These are phyloP conservation scores for Nibea albiflora DNA, from an alignment of 2,113 vertebrate species.

Conservation along the genomic window DNA sequence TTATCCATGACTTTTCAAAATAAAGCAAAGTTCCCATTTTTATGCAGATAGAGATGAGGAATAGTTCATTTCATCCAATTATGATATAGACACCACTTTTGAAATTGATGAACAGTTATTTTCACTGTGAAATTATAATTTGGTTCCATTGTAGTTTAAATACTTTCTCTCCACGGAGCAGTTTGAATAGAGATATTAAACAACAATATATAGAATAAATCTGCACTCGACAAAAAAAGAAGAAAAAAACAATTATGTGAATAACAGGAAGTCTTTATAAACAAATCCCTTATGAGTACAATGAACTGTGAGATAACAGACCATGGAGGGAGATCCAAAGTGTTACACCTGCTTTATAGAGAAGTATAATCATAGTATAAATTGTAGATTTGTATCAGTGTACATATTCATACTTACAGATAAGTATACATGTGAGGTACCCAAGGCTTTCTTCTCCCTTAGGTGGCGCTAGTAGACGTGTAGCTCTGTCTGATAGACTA, in stretches of 20 bases:
- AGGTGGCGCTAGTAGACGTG: too few relatives aligned
- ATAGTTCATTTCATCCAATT: too few relatives aligned
- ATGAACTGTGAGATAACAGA: not conserved
- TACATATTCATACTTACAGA: not conserved
- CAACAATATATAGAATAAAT: not conserved
- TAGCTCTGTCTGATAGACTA: not conserved
- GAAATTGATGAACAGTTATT: not conserved
- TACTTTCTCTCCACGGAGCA: not conserved
- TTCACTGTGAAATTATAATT: not conserved
- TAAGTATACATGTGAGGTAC: rapidly evolving
- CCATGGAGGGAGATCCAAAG: not conserved
- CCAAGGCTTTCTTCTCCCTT: not conserved
- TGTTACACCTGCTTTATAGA: not conserved
- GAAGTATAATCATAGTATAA: not conserved
- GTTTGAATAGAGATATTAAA: not conserved
- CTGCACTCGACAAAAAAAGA: not conserved
- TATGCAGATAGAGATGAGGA: not conserved
- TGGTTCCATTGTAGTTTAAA: not conserved
- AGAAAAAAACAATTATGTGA: too few relatives aligned
- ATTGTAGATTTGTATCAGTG: not conserved
- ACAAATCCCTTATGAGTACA: not conserved
- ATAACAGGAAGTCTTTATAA: not conserved
- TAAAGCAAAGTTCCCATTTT: too few relatives aligned
- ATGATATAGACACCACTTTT: not conserved
- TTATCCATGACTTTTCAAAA: not conserved